Conservation (phyloP, 1,140 invertebrate species). For the Rhizoglyphus robini region DNA sequence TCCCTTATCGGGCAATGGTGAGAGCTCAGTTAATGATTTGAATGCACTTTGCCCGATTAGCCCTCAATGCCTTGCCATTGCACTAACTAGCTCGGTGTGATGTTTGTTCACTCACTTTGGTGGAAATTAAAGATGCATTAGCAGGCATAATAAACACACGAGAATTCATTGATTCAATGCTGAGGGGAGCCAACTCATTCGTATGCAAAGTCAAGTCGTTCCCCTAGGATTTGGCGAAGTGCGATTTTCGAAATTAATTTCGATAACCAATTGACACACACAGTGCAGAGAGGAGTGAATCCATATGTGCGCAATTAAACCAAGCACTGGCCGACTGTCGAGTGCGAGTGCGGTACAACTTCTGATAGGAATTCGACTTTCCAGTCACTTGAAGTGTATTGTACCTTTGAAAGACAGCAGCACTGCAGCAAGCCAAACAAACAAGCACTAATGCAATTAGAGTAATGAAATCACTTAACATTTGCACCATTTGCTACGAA, state of each 20-base stretch:
- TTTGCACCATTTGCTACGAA: not conserved
- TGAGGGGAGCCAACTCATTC: not conserved
- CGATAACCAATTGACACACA: too few species aligned
- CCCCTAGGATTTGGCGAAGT: too few species aligned
- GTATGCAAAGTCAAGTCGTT: not conserved
- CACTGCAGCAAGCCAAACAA: too few species aligned
- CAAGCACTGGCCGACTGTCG: too few species aligned
- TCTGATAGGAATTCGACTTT: too few species aligned
- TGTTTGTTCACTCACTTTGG: not conserved
- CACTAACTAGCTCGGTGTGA: not conserved
- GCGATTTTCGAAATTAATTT: too few species aligned
- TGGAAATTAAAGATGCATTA: not conserved
- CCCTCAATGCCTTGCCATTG: not conserved
- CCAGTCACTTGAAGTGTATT: too few species aligned
- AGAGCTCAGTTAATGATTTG: constrained; percentile 4
- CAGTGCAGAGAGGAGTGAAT: too few species aligned
- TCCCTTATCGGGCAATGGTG: not conserved
- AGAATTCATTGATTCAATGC: not conserved
- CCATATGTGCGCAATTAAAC: too few species aligned
- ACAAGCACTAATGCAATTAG: constrained; percentile 10
- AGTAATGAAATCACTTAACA: not conserved
- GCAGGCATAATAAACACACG: not conserved
- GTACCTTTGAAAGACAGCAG: too few species aligned
- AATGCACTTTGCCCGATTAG: not conserved
- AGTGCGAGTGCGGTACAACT: too few species aligned